A percentile compares a stretch with the other conserved stretches of the same genome.
Conservation (phyloP, 1,140 invertebrate genomes). For the Bombus difficillimus region DNA sequence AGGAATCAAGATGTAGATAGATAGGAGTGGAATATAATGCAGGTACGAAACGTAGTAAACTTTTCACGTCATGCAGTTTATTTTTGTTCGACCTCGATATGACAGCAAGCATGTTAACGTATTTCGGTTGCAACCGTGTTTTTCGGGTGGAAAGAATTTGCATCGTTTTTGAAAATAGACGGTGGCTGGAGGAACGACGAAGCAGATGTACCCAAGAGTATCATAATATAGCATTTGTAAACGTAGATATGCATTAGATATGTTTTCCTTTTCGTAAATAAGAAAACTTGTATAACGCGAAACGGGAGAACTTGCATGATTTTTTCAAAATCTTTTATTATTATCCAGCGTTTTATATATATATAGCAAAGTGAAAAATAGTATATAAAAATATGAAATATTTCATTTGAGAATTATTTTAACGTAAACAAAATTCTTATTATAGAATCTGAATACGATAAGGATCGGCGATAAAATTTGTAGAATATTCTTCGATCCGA, state of each 20-base stretch:
- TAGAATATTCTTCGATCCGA: too few species aligned
- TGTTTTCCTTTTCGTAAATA: background rate
- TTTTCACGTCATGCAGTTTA: background rate
- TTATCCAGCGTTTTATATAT: background rate
- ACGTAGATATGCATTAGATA: background rate
- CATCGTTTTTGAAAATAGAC: background rate
- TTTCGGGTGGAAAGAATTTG: background rate
- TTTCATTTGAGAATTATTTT: background rate
- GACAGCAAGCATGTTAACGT: constrained; percentile 7
- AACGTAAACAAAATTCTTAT: background rate
- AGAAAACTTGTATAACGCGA: background rate
- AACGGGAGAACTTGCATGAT: background rate
- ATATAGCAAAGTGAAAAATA: background rate
- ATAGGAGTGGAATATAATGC: background rate
- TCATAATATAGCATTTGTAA: background rate
- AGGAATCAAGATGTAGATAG: background rate
- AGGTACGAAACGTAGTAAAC: background rate
- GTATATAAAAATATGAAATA: background rate
- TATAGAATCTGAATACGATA: background rate
- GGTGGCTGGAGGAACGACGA: too few species aligned
- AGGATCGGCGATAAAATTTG: background rate
- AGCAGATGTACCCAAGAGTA: background rate
- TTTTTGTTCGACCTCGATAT: background rate
- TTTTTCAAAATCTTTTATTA: background rate
- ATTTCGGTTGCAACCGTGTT: constrained; percentile 4